These are phyloP conservation scores for Haplochromis vanheusdeni DNA, from an alignment of 2,113 vertebrate species.

Conservation along the genomic window DNA sequence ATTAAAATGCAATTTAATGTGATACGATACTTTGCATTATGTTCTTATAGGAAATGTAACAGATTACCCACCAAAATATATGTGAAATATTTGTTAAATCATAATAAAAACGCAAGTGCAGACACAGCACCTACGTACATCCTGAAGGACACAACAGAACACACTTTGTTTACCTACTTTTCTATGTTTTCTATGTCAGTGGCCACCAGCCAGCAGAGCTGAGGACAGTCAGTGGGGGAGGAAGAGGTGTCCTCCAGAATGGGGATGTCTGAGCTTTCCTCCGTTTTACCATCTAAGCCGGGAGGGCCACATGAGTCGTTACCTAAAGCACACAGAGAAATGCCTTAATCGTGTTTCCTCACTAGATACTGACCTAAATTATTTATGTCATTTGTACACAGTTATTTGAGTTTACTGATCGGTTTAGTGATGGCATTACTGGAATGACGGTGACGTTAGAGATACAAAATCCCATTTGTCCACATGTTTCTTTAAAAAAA, in stretches of 20 bases:
- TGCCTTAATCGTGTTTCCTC: not conserved
- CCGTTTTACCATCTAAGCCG: conserved; percentile 77
- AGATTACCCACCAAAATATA: not conserved
- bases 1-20: not conserved
- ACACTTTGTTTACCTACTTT: conserved; percentile 66
- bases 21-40: not conserved
- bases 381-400: not conserved
- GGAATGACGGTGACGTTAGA: not conserved
- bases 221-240: conserved; percentile 81
- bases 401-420: not conserved
- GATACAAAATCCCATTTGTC: not conserved
- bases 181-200: conserved; percentile 93
- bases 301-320: conserved; percentile 72
- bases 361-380: not conserved
- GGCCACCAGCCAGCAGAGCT: conserved; percentile 87
- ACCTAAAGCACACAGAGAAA: conserved; percentile 69
- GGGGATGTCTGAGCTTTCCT: conserved; percentile 85
- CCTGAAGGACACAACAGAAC: not conserved
- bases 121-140: not conserved
- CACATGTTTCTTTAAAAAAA: not conserved
- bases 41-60: not conserved
- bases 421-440: not conserved
- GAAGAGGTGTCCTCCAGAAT: conserved; percentile 86
- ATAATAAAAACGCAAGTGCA: not conserved
- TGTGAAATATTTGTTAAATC: not conserved